Evolutionary conservation across 1,140 invertebrate species (phyloP).

Genomic region (Trachymyrmex cornetzi): DNA sequence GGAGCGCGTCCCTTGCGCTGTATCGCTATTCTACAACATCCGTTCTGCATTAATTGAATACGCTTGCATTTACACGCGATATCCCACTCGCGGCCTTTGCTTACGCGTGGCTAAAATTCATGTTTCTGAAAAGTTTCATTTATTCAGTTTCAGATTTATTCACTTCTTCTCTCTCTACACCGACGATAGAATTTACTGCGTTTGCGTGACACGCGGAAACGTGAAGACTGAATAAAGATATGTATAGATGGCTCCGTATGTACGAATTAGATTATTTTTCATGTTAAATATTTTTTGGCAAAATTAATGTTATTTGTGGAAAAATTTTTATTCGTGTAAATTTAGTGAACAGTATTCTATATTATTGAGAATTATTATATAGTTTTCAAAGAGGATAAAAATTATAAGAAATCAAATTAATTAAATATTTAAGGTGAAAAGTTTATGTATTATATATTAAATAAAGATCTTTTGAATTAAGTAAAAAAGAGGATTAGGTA

Average conservation of each 20-base stretch:
- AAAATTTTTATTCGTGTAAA: neutral
- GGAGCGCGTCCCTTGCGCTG: conserved; percentile 49
- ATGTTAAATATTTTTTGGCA: conserved; percentile 11
- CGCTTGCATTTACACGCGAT: conserved; percentile 65
- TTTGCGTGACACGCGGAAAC: conserved; percentile 32
- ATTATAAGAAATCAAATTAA: neutral
- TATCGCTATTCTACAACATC: conserved; percentile 68
- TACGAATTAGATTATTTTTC: conserved; percentile 7
- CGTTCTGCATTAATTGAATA: conserved; percentile 71
- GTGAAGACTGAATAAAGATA: neutral
- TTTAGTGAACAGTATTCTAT: neutral
- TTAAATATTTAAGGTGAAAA: neutral
- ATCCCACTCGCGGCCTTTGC: conserved; percentile 25
- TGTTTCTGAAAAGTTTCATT: conserved; percentile 51
- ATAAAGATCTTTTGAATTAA: neutral
- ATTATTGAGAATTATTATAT: neutral
- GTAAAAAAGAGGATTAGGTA: neutral
- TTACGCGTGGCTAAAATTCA: conserved; percentile 23
- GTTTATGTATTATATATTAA: neutral
- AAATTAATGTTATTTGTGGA: neutral
- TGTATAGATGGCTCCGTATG: neutral
- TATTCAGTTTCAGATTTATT: conserved; percentile 38
- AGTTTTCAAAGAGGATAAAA: neutral
- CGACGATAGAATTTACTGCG: neutral
- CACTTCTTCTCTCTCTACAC: neutral